Evolutionary conservation across 2,113 vertebrate genomes (phyloP).

Genomic region (Mesitornis unicolor): DNA sequence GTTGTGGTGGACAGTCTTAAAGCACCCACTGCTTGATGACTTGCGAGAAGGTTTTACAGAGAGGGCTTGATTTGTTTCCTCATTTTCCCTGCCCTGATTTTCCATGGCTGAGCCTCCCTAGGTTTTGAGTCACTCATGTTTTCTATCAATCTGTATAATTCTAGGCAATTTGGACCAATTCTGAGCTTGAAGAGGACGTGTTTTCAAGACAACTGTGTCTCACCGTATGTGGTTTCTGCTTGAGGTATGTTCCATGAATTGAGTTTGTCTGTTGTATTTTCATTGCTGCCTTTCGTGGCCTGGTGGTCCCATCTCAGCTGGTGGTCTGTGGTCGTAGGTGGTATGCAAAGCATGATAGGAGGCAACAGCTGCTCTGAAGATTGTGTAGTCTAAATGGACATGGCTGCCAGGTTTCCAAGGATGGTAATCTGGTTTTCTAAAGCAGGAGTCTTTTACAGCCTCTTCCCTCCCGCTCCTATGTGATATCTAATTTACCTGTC

Average conservation of each 20-base stretch:
- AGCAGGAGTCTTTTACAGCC: not conserved
- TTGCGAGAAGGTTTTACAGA: not conserved
- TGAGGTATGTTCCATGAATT: not conserved
- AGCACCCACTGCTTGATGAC: not conserved
- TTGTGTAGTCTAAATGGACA: not conserved
- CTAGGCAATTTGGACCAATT: not conserved
- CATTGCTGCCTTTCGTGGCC: not conserved
- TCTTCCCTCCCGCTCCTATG: fast-evolving
- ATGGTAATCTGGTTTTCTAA: not conserved
- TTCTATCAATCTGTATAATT: not conserved
- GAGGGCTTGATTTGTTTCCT: not conserved
- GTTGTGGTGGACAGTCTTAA: not conserved
- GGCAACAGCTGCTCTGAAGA: not conserved
- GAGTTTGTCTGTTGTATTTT: not conserved
- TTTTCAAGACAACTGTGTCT: not conserved
- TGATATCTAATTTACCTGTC: not conserved
- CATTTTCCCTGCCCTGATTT: not conserved
- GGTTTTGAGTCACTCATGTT: not conserved
- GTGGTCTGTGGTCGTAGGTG: not conserved
- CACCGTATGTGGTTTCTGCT: not conserved
- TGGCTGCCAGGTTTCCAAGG: not conserved
- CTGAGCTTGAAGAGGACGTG: not conserved
- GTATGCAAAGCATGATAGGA: not conserved
- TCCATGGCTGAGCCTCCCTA: not conserved
- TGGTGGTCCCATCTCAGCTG: not conserved